A percentile compares a stretch with the other conserved stretches of the same genome.
Conservation (phyloP, 1,140 invertebrate genomes). For the Tetraneura akinire region DNA sequence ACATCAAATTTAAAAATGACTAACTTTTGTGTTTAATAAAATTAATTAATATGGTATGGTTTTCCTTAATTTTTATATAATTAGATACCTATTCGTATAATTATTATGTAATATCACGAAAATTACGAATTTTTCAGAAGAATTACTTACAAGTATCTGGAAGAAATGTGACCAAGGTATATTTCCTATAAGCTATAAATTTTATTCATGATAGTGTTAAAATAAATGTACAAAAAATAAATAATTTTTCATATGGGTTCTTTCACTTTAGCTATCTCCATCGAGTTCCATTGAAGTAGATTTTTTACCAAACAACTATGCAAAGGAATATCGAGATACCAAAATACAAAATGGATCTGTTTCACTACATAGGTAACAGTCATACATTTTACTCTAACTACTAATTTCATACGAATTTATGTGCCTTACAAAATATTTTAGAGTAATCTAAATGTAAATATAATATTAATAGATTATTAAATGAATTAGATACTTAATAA, state of each 20-base stretch:
- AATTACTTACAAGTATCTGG: conserved; percentile 58
- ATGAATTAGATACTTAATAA: no score
- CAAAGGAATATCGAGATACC: conserved; percentile 15
- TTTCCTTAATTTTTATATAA: not conserved
- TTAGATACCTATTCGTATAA: not conserved
- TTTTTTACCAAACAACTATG: conserved; percentile 39
- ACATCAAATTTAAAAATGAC: no score
- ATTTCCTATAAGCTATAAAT: conserved; percentile 7
- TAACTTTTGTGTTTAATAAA: not conserved
- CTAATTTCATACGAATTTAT: no score
- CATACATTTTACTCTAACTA: not conserved
- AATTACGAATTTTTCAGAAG: conserved; percentile 55
- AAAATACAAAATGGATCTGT: conserved; percentile 49
- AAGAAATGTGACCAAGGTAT: conserved; percentile 58
- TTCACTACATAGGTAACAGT: conserved; percentile 47
- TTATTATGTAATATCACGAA: not conserved
- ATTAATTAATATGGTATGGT: not conserved
- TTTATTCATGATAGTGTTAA: no score
- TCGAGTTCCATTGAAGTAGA: conserved; percentile 45
- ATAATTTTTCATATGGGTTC: not conserved
- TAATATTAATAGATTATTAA: no score
- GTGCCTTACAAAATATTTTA: no score
- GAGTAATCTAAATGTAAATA: no score
- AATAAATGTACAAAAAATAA: not conserved
- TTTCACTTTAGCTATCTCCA: conserved; percentile 37